Evolutionary conservation across 1,140 invertebrate genomes (phyloP).

Genomic region (Drosophila seguyi): DNA sequence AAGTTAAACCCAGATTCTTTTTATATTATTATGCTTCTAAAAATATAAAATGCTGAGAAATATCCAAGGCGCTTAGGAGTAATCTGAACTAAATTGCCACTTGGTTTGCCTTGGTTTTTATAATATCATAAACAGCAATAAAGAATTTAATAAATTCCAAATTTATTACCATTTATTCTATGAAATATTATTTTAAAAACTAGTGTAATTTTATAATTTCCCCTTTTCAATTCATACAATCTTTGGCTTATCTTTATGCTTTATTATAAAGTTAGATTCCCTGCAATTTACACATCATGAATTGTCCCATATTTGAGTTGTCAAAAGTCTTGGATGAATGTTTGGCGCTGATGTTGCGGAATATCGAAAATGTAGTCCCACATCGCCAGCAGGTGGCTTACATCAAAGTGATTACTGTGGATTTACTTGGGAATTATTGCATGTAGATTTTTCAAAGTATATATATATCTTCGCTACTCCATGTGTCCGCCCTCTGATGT

Average conservation of each 20-base stretch:
- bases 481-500: constrained; percentile 41
- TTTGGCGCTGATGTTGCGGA: neutral
- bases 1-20: neutral
- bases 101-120: too few species aligned
- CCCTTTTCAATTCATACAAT: too few species aligned
- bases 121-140: too few species aligned
- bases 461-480: neutral
- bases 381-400: neutral
- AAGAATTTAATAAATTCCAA: neutral
- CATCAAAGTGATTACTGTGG: neutral
- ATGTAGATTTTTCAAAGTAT: neutral
- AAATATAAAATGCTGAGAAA: neutral
- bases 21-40: neutral
- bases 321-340: neutral
- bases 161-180: neutral
- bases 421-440: neutral
- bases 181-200: too few species aligned
- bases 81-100: neutral
- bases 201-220: too few species aligned
- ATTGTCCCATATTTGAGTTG: neutral
- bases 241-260: too few species aligned
- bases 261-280: neutral
- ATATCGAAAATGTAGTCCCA: neutral
- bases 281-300: neutral
- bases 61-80: neutral